Conservation (phyloP, 2,888 invertebrate species). For the Acholoe squamosa region DNA sequence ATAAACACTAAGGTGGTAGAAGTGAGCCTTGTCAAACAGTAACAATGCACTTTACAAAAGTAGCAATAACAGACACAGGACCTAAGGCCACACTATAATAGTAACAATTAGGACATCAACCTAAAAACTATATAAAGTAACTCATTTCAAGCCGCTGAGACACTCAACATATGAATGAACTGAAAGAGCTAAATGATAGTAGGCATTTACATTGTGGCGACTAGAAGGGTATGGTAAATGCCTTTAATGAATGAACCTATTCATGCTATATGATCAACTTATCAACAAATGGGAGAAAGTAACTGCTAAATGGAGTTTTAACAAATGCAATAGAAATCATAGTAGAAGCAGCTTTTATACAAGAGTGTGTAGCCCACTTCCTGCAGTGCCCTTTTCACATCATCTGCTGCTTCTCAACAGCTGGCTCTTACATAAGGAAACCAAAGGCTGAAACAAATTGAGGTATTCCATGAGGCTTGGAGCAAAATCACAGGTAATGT, state of each 20-base stretch:
- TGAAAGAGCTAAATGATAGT: not conserved
- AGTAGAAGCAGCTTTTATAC: no score
- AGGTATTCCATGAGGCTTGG: conserved; percentile 4
- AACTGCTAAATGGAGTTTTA: not conserved
- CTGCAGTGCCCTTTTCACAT: no score
- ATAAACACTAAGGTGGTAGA: not conserved
- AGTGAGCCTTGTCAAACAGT: conserved; percentile 4
- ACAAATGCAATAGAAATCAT: conserved; percentile 12
- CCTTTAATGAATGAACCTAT: not conserved
- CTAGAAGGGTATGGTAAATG: conserved; percentile 1
- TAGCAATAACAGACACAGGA: not conserved
- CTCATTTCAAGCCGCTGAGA: not conserved
- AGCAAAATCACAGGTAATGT: conserved; percentile 3
- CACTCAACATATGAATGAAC: not conserved
- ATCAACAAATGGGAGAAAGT: conserved; percentile 27
- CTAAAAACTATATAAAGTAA: not conserved
- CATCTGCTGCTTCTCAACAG: no score
- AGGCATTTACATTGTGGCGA: not conserved
- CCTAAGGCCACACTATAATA: no score
- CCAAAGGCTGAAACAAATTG: not conserved
- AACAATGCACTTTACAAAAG: not conserved
- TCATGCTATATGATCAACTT: not conserved
- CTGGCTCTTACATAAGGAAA: not conserved
- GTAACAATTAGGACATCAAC: no score
- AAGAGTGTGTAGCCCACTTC: no score